These are phyloP conservation scores for Spodoptera litura DNA, from an alignment of 1,140 invertebrate genomes.

Conservation along the genomic window DNA sequence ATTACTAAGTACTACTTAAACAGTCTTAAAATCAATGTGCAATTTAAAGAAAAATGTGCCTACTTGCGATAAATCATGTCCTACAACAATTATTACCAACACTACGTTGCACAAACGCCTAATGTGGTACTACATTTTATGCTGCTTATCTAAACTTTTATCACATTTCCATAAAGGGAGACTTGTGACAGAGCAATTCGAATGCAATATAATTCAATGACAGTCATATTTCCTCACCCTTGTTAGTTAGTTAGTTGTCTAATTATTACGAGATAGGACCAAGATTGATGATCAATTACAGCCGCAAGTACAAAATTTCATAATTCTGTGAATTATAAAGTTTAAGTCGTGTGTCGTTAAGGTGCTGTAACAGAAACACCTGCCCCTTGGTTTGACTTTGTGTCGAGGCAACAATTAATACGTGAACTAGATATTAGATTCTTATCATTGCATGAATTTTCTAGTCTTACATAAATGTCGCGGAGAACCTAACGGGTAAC, in stretches of 20 bases:
- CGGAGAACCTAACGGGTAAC: no score
- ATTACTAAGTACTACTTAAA: no score
- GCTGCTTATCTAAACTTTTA: slow-evolving; percentile 32
- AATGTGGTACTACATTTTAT: background rate
- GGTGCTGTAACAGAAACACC: background rate
- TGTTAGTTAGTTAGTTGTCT: background rate
- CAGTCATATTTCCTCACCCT: slow-evolving; percentile 31
- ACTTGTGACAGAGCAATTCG: slow-evolving; percentile 9
- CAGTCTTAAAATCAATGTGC: no score
- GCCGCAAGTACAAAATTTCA: slow-evolving; percentile 4
- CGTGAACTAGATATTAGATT: background rate
- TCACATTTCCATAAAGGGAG: slow-evolving; percentile 50
- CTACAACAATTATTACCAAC: background rate
- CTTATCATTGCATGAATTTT: no score
- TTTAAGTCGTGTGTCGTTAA: background rate
- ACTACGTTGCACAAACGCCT: background rate
- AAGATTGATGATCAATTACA: slow-evolving; percentile 13
- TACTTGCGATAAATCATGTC: background rate
- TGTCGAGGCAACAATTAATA: background rate
- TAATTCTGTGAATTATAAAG: slow-evolving; percentile 12
- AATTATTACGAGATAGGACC: slow-evolving; percentile 28
- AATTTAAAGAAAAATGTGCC: no score
- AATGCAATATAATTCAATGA: slow-evolving; percentile 9
- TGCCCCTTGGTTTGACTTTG: background rate
- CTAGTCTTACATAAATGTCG: no score